Percentiles rank a stretch among this genome's conserved stretches.
These are phyloP conservation scores for Hyperopisus bebe DNA, from an alignment of 2,113 vertebrate species.

Conservation along the genomic window DNA sequence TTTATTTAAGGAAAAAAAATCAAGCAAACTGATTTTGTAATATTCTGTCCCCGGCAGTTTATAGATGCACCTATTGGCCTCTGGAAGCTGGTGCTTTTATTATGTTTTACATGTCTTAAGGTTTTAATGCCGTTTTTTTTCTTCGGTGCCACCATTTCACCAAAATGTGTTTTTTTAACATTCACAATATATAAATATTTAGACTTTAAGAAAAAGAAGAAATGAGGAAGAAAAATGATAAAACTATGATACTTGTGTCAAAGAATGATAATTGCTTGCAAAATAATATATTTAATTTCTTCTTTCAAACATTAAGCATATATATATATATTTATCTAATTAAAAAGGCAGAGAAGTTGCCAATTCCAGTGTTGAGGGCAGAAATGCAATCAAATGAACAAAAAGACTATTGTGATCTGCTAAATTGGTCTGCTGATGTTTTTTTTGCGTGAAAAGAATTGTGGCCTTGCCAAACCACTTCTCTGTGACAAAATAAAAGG, in stretches of 20 bases:
- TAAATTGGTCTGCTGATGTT: background rate
- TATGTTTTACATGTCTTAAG: conserved; percentile 44
- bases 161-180: background rate
- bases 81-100: conserved; percentile 41
- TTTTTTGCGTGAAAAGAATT: background rate
- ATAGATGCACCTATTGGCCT: conserved; percentile 47
- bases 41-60: conserved; percentile 47
- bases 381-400: background rate
- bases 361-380: background rate
- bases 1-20: conserved; percentile 4
- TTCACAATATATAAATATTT: background rate
- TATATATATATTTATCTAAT: background rate
- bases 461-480: background rate
- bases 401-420: background rate
- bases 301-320: background rate
- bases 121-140: conserved; percentile 36
- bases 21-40: conserved; percentile 34
- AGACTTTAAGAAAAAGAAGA: background rate
- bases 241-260: background rate
- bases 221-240: background rate
- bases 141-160: conserved; percentile 22
- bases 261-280: background rate
- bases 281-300: conserved; percentile 15
- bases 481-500: background rate
- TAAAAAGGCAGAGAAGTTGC: background rate